These are phyloP conservation scores for Chalcosyrphus nemorum DNA, from an alignment of 2,888 invertebrate species.

Conservation along the genomic window DNA sequence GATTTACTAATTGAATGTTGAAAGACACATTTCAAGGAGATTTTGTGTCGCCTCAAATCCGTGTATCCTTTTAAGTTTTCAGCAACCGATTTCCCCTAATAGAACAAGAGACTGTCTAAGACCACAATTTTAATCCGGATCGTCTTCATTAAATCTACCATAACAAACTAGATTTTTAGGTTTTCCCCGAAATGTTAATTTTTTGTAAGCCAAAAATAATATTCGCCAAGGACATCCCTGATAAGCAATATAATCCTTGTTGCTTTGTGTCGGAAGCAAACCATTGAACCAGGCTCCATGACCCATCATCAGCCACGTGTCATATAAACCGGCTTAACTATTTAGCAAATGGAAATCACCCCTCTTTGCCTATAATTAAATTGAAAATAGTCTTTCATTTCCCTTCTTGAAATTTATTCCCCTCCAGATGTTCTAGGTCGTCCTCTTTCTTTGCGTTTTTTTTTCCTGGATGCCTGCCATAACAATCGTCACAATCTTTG, in stretches of 20 bases:
- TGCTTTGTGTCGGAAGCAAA: not conserved
- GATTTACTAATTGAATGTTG: no score
- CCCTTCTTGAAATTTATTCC: not conserved
- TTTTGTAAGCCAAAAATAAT: not conserved
- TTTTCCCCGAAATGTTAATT: not conserved
- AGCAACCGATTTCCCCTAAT: no score
- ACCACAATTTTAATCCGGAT: no score
- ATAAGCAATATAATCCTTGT: not conserved
- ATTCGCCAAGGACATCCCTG: not conserved
- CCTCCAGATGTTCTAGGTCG: not conserved
- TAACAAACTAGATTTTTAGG: no score
- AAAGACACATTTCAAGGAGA: no score
- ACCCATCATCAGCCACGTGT: not conserved
- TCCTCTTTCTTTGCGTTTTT: not conserved
- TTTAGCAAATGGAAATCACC: not conserved
- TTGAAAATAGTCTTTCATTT: not conserved
- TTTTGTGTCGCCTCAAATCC: no score
- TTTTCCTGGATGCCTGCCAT: not conserved
- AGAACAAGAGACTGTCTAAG: no score
- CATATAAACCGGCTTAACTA: not conserved
- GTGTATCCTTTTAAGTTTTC: no score
- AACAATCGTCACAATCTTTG: conserved; percentile 29
- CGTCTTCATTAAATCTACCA: no score
- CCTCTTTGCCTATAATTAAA: not conserved
- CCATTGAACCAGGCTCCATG: not conserved